These are phyloP conservation scores for Gryon sp. DNA, from an alignment of 1,140 invertebrate species.

Conservation along the genomic window DNA sequence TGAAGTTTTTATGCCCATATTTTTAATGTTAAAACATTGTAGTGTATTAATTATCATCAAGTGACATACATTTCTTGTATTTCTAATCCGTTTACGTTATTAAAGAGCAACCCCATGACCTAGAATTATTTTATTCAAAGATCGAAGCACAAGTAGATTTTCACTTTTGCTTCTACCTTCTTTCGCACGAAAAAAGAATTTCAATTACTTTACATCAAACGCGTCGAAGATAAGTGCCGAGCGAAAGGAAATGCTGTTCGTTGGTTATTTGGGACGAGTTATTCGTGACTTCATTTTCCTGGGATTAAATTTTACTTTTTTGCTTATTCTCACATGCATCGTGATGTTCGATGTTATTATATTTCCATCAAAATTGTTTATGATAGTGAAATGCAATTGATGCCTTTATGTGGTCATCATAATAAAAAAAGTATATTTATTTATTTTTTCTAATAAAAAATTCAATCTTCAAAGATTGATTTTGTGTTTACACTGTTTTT, in stretches of 20 bases:
- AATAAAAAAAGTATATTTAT: no score
- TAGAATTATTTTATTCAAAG: conserved; percentile 49
- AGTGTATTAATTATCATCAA: conserved; percentile 34
- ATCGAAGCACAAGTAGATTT: conserved; percentile 19
- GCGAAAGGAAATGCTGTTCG: conserved; percentile 15
- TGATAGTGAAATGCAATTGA: no score
- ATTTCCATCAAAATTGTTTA: background rate
- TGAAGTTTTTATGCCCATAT: no score
- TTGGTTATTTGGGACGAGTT: conserved; percentile 44
- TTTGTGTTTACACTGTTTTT: no score
- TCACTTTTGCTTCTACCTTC: conserved; percentile 23
- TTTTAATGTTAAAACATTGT: no score
- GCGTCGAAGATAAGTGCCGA: conserved; percentile 24
- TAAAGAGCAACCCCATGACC: conserved; percentile 43
- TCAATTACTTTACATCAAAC: conserved; percentile 57
- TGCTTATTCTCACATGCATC: background rate
- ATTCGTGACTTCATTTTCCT: conserved; percentile 39
- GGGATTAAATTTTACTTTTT: conserved; percentile 28
- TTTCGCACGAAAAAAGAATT: conserved; percentile 47
- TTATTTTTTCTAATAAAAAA: no score
- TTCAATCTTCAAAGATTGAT: no score
- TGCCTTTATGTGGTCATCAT: no score
- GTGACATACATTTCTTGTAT: conserved; percentile 64
- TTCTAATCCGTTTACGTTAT: conserved; percentile 63
- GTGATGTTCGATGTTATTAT: background rate